A percentile compares a stretch with the other conserved stretches of the same genome.
phyloP scores from a whole-genome alignment of 2,888 invertebrate genomes.

The Magallana nippona region DNA sequence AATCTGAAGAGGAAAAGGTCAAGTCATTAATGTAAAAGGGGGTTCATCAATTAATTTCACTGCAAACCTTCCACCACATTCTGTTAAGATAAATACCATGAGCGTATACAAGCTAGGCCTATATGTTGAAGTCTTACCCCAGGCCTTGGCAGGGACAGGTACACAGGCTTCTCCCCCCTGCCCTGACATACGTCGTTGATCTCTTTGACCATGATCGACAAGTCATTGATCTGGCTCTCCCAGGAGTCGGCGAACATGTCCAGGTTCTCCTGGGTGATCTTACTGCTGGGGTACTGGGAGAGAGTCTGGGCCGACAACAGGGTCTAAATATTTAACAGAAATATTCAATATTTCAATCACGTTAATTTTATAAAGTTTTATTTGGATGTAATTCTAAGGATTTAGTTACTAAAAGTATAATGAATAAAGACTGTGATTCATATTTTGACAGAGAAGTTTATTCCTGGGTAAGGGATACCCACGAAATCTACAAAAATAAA shows the following conservation, averaged over 20 bases:
- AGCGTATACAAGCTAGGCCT: background rate
- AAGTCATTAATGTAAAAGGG: no score
- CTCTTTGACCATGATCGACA: conserved; percentile 93
- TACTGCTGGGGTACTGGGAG: conserved; percentile 93
- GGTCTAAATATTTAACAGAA: conserved; percentile 80
- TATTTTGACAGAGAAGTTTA: no score
- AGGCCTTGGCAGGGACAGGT: conserved; percentile 95
- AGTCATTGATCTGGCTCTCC: conserved; percentile 94
- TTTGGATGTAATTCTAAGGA: no score
- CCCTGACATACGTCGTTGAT: conserved; percentile 87
- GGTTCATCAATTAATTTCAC: no score
- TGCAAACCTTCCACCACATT: background rate
- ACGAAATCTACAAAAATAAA: no score
- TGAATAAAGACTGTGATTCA: no score
- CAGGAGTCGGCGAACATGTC: conserved; percentile 86
- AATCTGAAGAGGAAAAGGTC: no score
- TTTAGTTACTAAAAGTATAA: no score
- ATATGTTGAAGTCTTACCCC: conserved; percentile 85
- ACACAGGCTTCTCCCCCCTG: conserved; percentile 89
- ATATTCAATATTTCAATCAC: background rate
- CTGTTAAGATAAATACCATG: background rate
- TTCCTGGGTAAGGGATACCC: no score
- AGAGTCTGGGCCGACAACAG: conserved; percentile 95
- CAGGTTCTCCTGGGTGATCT: conserved; percentile 97
- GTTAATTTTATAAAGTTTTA: no score